Evolutionary conservation across 2,113 vertebrate genomes (phyloP), one percentile per base, ranked within the genome.

Genomic region (Camarhynchus parvulus): DNA sequence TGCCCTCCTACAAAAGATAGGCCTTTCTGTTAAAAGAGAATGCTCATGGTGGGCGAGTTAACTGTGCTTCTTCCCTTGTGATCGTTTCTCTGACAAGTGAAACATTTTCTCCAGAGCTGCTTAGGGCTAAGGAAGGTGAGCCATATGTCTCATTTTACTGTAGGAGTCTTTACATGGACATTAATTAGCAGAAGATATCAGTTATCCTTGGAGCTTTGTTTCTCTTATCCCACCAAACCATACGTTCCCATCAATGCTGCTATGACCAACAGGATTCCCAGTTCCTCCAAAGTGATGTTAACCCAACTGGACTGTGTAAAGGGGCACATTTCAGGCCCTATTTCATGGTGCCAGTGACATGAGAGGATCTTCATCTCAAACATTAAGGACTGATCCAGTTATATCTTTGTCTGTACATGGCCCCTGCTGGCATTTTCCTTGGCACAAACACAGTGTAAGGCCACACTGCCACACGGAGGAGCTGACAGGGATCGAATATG

Each of bases 1-100:
- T 61, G 62, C 10, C 14, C 20, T 68, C 53, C 74, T 70, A 22
- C 30, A 67, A 66, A 70, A 61, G 18, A 19, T 0, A 23, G 31
- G 9, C 50, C 41, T 88, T 80, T 79, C 25, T 66, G 21, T 62
- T 89, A 50, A 63, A 59, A 87, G 39, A 68, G 31, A 78, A 76
- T 24, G 56, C 23, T 75, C 7, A 1, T 1, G 22, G 31, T 39
- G 35, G 49, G 44, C 0, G 1, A 35, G 18, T 75, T 69, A 44
- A 19, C 69, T 72, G 72, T 53, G 52, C 44, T 72, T 37, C 64
- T 90, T 83, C 61, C 52, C 11, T 35, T n/a, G 35, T 87, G 56
- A 42, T 75, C 49, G 1, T 21, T 78, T 72, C 80, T 89, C 39
- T 56, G 41, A 28, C 39, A 56, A 74, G 37, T 0, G 8, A 68